These are phyloP conservation scores for Willisornis vidua DNA, from an alignment of 2,113 vertebrate species.

Conservation along the genomic window DNA sequence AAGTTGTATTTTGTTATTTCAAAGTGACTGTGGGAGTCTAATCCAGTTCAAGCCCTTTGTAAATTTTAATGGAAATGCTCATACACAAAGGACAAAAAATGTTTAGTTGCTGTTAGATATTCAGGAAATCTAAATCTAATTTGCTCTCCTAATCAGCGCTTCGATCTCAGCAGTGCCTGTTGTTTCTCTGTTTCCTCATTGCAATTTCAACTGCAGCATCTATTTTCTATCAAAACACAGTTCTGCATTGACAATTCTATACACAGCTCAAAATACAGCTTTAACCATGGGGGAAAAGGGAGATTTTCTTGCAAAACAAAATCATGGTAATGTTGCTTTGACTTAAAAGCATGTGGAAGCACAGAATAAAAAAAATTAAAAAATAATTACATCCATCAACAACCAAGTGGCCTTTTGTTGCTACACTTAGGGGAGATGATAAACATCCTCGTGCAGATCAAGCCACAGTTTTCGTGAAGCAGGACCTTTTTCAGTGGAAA, in stretches of 20 bases:
- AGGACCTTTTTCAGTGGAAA: not conserved
- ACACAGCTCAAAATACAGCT: not conserved
- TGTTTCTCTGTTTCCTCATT: conserved; percentile 1
- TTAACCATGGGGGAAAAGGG: not conserved
- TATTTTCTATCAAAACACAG: not conserved
- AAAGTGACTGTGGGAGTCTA: conserved; percentile 66
- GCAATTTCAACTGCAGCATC: not conserved
- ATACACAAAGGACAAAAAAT: conserved; percentile 54
- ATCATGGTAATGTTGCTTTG: not conserved
- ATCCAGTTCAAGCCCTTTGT: conserved; percentile 63
- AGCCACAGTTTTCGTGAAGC: not conserved
- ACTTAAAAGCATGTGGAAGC: fast-evolving
- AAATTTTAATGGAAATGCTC: conserved; percentile 65
- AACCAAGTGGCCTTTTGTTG: not conserved
- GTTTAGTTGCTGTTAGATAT: conserved; percentile 48
- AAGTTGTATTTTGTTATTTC: conserved; percentile 61
- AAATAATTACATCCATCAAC: not conserved
- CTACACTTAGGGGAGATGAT: not conserved
- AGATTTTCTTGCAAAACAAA: not conserved
- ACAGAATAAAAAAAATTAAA: not conserved
- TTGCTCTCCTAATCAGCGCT: conserved; percentile 34
- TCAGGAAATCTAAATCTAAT: conserved; percentile 65
- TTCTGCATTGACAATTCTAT: not conserved
- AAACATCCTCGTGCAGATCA: not conserved
- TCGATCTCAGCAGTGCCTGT: conserved; percentile 8